Base-by-base conservation (phyloP, 2,113 vertebrate species). In the Lagopus leucura region DNA sequence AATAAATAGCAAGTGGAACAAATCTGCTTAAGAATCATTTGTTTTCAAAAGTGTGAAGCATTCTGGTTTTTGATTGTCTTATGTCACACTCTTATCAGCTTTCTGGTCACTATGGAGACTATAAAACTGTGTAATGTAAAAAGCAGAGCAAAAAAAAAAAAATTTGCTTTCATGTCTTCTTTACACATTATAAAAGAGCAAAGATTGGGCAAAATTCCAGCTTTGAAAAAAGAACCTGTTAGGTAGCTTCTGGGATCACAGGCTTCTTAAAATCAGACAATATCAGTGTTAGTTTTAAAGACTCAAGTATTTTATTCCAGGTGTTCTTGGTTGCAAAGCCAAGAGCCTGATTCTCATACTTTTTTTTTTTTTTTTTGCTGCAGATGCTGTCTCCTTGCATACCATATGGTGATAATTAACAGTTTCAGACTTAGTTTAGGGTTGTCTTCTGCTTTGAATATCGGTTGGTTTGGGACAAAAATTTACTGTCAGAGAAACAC, bases 361-460 rank as follows among this genome's bases (percentile, higher is more conserved):
- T 28, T 1, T 11, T 12, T 13, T 9, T 32, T 38, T 34, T 55
- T 40, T 30, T 50, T 36, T 57, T 67, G 1, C 85, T 92, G 65
- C 88, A 88, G 76, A 81, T 94, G 85, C 61, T 88, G 75, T 65
- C 82, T 91, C 72, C 72, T 86, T 88, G 52, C 43, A 11, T 80
- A 81, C 80, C 94, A 96, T 95, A 94, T 96, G 92, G 94, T 89
- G 87, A 67, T 92, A 95, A 89, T 93, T 91, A 94, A 90, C 91
- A 94, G 91, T 94, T 96, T 94, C 90, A 91, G 87, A 81, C 84
- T 89, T 88, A 80, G 55, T 86, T 91, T 77, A 81, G 79, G 78
- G 65, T 96, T 97, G 92, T 92, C 92, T 63, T 42, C 86, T 94
- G 34, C 70, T 95, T 92, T 21, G 1, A 45, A 80, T 94, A 50